Conservation (phyloP, 2,113 vertebrate genomes). For the Alces alces region DNA sequence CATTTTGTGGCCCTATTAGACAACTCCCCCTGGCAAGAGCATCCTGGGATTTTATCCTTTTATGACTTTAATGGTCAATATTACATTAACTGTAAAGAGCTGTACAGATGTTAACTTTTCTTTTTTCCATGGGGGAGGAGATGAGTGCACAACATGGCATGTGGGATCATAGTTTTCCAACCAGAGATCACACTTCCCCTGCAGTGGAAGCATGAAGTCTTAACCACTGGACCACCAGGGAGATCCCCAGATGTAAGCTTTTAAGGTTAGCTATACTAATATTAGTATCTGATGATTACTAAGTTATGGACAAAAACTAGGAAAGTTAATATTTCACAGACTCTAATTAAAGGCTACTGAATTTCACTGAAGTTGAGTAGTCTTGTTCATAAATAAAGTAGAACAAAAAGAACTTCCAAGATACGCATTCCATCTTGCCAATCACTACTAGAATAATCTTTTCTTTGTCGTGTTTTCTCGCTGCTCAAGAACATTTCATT, state of each 20-base stretch:
- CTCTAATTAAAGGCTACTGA: neutral
- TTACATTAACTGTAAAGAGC: neutral
- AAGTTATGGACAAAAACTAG: neutral
- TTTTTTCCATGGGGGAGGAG: no score
- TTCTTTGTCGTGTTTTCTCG: neutral
- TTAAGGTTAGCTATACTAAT: neutral
- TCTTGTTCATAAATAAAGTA: neutral
- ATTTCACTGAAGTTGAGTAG: neutral
- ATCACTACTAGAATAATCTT: neutral
- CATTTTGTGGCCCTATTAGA: neutral
- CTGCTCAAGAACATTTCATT: neutral
- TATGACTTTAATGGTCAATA: neutral
- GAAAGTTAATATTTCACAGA: neutral
- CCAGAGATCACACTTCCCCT: neutral
- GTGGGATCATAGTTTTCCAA: neutral
- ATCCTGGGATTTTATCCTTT: neutral
- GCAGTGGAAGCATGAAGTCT: neutral
- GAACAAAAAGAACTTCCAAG: neutral
- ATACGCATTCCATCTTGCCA: neutral
- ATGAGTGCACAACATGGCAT: neutral
- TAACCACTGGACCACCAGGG: neutral
- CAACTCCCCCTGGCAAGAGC: neutral
- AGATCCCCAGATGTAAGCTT: neutral
- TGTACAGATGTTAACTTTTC: neutral
- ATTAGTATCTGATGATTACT: neutral